Evolutionary conservation across 2,113 vertebrate genomes (phyloP).

Genomic region (Stercorarius parasiticus): DNA sequence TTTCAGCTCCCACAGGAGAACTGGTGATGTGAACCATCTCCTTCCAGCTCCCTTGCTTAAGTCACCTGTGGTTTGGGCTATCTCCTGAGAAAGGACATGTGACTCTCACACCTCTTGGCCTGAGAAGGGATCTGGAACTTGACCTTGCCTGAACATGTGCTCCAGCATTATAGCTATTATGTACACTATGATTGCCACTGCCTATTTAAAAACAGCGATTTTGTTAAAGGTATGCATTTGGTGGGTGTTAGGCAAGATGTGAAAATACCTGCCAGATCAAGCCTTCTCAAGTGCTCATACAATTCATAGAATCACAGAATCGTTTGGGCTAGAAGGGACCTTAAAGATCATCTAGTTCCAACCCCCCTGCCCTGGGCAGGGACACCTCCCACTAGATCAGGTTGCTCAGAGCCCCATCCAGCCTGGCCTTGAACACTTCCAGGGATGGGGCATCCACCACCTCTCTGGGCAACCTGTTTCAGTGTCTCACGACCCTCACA

Average conservation of each 20-base stretch:
- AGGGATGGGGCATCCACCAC: too few relatives aligned
- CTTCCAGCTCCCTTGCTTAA: neutral
- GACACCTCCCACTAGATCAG: too few relatives aligned
- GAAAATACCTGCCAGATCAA: neutral
- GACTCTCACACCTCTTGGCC: neutral
- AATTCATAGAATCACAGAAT: too few relatives aligned
- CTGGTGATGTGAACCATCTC: fast-evolving
- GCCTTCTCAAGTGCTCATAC: neutral
- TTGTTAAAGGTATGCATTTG: neutral
- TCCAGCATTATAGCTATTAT: neutral
- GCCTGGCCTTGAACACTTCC: too few relatives aligned
- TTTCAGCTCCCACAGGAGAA: neutral
- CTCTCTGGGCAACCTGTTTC: too few relatives aligned
- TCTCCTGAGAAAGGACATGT: neutral
- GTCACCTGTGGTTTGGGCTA: fast-evolving
- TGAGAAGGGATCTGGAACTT: neutral
- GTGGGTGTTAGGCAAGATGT: neutral
- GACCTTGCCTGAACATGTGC: fast-evolving
- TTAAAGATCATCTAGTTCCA: too few relatives aligned
- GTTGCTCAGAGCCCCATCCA: too few relatives aligned
- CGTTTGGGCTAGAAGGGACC: too few relatives aligned
- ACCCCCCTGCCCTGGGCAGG: too few relatives aligned
- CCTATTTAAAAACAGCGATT: fast-evolving
- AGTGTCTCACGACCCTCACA: too few relatives aligned
- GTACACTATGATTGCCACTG: fast-evolving